Conservation (phyloP, 2,797 vertebrate genomes). For the Harpagifer antarcticus region DNA sequence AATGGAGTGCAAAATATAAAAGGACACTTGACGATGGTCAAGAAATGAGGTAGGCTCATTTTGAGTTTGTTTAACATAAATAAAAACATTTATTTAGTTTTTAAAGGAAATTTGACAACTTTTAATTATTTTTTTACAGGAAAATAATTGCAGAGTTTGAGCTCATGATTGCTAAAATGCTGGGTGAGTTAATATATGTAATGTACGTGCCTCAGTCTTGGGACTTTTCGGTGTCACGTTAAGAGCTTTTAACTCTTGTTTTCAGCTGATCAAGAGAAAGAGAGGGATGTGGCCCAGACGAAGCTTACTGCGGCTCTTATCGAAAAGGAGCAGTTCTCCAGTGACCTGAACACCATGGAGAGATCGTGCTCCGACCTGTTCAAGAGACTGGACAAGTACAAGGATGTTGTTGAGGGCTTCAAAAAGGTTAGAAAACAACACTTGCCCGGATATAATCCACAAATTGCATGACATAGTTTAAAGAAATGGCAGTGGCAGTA, state of each 20-base stretch:
- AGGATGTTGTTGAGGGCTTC: constrained; percentile 90
- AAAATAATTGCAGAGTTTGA: constrained; percentile 91
- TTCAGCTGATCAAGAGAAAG: constrained; percentile 87
- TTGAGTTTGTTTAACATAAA: not conserved
- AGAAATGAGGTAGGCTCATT: constrained; percentile 89
- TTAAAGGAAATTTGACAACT: not conserved
- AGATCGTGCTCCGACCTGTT: constrained; percentile 93
- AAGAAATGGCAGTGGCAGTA: not conserved
- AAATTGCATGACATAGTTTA: not conserved
- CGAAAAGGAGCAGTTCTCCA: constrained; percentile 89
- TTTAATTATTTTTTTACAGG: constrained; percentile 69
- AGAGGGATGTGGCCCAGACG: constrained; percentile 79
- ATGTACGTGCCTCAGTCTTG: not conserved
- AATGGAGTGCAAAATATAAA: constrained; percentile 83
- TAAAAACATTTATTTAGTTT: not conserved
- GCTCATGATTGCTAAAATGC: constrained; percentile 84
- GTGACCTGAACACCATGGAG: constrained; percentile 89
- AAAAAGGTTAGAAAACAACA: constrained; percentile 82
- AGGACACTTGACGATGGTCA: constrained; percentile 81
- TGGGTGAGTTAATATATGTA: constrained; percentile 79
- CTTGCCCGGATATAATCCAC: not conserved
- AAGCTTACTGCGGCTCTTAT: constrained; percentile 82
- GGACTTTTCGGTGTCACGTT: not conserved
- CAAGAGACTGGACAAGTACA: constrained; percentile 94
- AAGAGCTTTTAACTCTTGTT: not conserved